Percentiles rank a stretch among this genome's conserved stretches.
Conservation (phyloP, 2,113 vertebrate genomes). For the Erythrocercus mccallii region DNA sequence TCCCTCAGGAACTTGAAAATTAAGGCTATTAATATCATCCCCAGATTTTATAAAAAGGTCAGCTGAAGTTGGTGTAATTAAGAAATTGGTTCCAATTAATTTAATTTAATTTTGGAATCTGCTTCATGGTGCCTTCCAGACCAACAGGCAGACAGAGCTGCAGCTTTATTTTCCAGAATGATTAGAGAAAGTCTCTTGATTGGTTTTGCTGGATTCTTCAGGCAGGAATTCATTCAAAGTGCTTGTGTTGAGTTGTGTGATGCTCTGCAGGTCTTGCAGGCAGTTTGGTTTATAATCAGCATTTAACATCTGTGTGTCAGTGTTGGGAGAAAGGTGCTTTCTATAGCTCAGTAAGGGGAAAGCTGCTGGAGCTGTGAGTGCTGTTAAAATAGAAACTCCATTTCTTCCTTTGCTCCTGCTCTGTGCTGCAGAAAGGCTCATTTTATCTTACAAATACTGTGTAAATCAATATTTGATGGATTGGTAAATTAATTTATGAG, state of each 20-base stretch:
- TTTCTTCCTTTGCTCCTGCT: not conserved
- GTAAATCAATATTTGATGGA: not conserved
- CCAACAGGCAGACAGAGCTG: not conserved
- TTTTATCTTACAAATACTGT: not conserved
- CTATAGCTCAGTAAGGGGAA: not conserved
- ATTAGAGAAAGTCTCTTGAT: not conserved
- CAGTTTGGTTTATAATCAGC: not conserved
- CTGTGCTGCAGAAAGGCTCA: not conserved
- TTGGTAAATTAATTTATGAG: not conserved
- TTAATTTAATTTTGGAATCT: conserved; percentile 12
- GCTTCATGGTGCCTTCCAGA: not conserved
- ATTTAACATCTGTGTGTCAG: not conserved
- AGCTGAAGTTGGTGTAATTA: conserved; percentile 38
- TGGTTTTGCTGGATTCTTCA: not conserved
- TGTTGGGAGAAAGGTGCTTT: not conserved
- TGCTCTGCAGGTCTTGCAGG: not conserved
- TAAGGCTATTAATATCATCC: not conserved
- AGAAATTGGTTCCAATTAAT: conserved; percentile 42
- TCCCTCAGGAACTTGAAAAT: not conserved
- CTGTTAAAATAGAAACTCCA: not conserved
- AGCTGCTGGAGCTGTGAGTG: not conserved
- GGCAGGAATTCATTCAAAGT: not conserved
- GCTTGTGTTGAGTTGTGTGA: not conserved
- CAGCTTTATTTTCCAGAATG: not conserved
- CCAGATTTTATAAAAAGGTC: not conserved